Base-by-base conservation (phyloP, 2,113 vertebrate species). In the Hyaena hyaena region DNA sequence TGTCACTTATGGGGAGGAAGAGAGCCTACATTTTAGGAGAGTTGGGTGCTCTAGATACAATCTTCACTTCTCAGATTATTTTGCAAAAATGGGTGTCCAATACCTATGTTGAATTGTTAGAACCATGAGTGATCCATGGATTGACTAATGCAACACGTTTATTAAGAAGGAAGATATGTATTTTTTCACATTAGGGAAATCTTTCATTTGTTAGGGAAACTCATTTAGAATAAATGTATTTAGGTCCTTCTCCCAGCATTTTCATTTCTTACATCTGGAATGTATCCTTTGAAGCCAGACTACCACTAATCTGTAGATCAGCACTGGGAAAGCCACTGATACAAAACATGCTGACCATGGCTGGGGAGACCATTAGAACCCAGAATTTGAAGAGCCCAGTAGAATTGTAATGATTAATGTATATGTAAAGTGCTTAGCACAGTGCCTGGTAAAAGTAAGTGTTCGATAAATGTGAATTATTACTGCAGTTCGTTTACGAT, bases 1-100 rank as follows among this genome's bases (percentile, higher is more conserved):
- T 80, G n/a, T 68, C 71, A 95, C 6, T 48, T 39, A 58, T 45
- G 12, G 68, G 26, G 3, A 19, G 71, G 45, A 81, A 77, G 79
- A 58, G 28, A 71, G 3, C n/a, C 14, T 48, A 81, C 1, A 63
- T 4, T 90, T 65, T 80, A 45, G 15, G 39, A 87, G 16, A 35
- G 16, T 5, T 93, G 21, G 39, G 7, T 91, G 15, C 4, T 9
- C 24, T 81, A 10, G 11, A 74, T 0, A 24, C 17, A 74, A 69
- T 31, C 39, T 94, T 94, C 19, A 88, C 50, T 93, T 93, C 66
- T 90, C 58, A 28, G 35, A 50, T 24, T 93, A 89, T 53, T 95
- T 92, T 88, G 14, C 28, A 88, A 96, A 92, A 86, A 39, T 39
- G 39, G 39, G 9, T 65, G 31, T 90, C 26, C 71, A 21, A 88